A percentile compares a stretch with the other conserved stretches of the same genome.
These are phyloP conservation scores for Bruchidius siliquastri DNA, from an alignment of 2,888 invertebrate genomes.

Conservation along the genomic window DNA sequence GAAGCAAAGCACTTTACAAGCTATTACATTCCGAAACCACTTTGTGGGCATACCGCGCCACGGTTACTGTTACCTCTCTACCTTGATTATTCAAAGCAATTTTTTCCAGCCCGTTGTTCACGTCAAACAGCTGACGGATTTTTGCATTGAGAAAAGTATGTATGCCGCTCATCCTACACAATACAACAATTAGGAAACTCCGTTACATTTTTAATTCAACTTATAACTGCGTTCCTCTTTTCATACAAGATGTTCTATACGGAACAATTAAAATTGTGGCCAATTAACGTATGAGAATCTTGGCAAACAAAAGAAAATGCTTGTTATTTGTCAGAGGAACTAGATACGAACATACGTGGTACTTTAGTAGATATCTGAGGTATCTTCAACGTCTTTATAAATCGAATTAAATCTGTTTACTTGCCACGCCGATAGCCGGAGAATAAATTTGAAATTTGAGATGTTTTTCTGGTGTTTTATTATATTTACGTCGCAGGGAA, in stretches of 20 bases:
- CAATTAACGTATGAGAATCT: not conserved
- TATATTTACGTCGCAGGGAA: too few species aligned
- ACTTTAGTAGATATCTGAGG: not conserved
- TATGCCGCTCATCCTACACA: not conserved
- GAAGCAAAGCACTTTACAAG: not conserved
- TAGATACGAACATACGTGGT: not conserved
- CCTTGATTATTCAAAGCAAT: not conserved
- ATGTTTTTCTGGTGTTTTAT: too few species aligned
- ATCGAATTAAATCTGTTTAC: too few species aligned
- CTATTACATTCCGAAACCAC: not conserved
- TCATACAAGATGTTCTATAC: not conserved
- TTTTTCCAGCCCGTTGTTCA: not conserved
- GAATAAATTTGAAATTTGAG: too few species aligned
- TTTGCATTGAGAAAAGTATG: not conserved
- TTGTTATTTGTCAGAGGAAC: not conserved
- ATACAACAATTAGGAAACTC: not conserved
- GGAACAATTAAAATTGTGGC: not conserved
- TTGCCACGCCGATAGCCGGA: too few species aligned
- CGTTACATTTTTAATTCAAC: not conserved
- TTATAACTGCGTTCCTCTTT: not conserved
- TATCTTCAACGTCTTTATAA: not conserved
- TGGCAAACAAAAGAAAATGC: not conserved
- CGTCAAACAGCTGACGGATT: not conserved
- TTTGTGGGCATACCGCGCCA: not conserved
- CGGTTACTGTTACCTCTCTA: not conserved